Evolutionary conservation across 2,113 vertebrate genomes (phyloP).

Genomic region (Gopherus flavomarginatus): DNA sequence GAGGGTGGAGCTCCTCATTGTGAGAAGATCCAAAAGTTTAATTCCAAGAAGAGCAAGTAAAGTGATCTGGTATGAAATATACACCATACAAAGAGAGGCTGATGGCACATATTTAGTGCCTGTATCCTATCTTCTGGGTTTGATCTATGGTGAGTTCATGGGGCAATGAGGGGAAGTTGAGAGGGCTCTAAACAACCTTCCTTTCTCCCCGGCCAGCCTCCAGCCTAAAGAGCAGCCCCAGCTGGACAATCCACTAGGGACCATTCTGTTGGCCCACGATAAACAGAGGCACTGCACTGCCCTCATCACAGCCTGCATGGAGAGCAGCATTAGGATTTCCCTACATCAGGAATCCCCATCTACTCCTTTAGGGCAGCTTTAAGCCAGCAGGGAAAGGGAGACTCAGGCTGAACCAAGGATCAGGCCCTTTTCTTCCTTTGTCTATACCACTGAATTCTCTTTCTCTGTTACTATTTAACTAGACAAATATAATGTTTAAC

Average conservation of each 20-base stretch:
- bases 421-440: not conserved
- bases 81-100: not conserved
- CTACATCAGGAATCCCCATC: not conserved
- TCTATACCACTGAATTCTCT: not conserved
- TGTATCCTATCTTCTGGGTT: not conserved
- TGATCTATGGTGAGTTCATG: not conserved
- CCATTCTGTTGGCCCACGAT: not conserved
- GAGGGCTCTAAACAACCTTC: not conserved
- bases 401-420: not conserved
- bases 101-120: not conserved
- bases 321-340: not conserved
- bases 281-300: not conserved
- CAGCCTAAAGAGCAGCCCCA: not conserved
- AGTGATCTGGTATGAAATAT: not conserved
- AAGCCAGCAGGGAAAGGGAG: not conserved
- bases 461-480: not conserved
- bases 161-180: not conserved
- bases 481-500: not conserved
- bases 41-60: not conserved
- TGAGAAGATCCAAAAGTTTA: not conserved
- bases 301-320: not conserved
- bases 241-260: not conserved
- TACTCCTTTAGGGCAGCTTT: not conserved
- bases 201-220: not conserved
- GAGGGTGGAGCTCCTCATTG: not conserved